Evolutionary conservation across 1,140 invertebrate genomes (phyloP).

Genomic region (Bombus cullumanus): DNA sequence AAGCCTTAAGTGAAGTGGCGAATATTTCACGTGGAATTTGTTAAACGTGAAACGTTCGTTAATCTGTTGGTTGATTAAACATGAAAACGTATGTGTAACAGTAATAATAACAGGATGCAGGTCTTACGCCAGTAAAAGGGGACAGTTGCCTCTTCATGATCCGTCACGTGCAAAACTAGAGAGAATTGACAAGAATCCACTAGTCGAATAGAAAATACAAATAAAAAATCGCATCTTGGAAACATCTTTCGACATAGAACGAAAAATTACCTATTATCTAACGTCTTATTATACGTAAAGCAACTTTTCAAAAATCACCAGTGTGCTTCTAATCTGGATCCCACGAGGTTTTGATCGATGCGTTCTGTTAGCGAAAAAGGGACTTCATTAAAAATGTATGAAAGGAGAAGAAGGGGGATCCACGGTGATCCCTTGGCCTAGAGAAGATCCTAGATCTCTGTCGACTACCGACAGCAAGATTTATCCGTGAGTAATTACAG

Average conservation of each 20-base stretch:
- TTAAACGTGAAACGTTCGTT: neutral
- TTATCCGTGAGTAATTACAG: conserved; percentile 77
- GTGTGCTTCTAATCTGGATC: neutral
- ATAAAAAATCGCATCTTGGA: neutral
- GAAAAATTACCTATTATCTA: neutral
- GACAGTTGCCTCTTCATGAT: no score
- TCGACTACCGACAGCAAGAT: conserved; percentile 75
- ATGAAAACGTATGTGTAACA: no score
- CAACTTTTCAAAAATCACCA: neutral
- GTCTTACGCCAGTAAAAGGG: no score
- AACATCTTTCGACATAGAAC: neutral
- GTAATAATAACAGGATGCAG: no score
- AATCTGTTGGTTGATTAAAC: no score
- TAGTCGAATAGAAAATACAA: no score
- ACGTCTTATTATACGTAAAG: neutral
- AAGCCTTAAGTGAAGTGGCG: no score
- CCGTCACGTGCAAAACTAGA: no score
- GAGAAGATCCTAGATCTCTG: conserved; percentile 56
- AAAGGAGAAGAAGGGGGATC: conserved; percentile 17
- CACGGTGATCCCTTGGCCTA: conserved; percentile 2
- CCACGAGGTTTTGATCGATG: conserved; percentile 26
- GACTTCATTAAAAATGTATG: conserved; percentile 66
- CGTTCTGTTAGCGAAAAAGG: conserved; percentile 13
- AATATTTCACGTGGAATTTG: neutral
- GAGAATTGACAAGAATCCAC: neutral